A percentile compares a stretch with the other conserved stretches of the same genome.
These are phyloP conservation scores for Trilocha varians DNA, from an alignment of 2,888 invertebrate species.

Conservation along the genomic window DNA sequence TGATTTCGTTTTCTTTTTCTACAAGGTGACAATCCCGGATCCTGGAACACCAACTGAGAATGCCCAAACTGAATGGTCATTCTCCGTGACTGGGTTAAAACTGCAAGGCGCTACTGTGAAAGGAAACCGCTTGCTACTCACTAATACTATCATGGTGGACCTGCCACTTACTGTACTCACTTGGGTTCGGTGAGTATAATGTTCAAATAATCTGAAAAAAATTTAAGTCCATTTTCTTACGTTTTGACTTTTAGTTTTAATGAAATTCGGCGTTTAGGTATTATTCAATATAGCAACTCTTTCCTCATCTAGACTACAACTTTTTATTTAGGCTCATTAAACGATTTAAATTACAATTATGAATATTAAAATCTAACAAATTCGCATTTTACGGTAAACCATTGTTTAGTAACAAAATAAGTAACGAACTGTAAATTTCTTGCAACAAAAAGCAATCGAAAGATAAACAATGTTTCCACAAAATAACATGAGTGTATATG, in stretches of 20 bases:
- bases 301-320: no score
- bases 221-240: no score
- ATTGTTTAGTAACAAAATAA: no score
- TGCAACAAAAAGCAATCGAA: background rate
- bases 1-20: no score
- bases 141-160: constrained; percentile 96
- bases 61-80: constrained; percentile 78
- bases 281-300: no score
- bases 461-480: background rate
- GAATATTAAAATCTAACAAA: no score
- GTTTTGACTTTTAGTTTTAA: no score
- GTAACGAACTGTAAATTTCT: no score
- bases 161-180: constrained; percentile 90
- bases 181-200: constrained; percentile 82
- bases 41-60: constrained; percentile 71
- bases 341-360: no score
- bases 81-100: constrained; percentile 87
- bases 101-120: constrained; percentile 96
- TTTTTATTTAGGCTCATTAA: no score
- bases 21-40: constrained; percentile 77
- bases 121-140: constrained; percentile 90
- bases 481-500: background rate
- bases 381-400: no score
- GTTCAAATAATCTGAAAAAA: background rate
- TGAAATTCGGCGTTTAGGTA: no score